Conservation (phyloP, 2,113 vertebrate species). For the Hippotragus niger region DNA sequence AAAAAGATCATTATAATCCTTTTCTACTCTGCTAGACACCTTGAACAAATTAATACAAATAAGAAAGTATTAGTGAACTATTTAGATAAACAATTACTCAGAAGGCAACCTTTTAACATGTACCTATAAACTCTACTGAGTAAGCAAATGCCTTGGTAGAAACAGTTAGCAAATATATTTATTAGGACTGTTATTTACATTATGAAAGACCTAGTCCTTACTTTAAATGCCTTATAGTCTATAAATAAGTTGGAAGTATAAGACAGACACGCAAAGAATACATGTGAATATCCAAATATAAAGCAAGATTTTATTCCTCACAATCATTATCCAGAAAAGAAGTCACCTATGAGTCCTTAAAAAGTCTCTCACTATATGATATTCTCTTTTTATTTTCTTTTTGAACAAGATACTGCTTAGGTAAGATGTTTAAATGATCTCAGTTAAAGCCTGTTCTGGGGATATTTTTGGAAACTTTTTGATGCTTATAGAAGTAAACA, state of each 20-base stretch:
- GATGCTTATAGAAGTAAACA: not conserved
- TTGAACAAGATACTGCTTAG: not conserved
- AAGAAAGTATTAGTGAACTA: slow-evolving; percentile 10
- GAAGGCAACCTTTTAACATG: not conserved
- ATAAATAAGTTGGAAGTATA: not conserved
- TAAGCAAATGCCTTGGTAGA: not conserved
- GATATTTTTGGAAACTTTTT: not conserved
- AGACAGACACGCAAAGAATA: not conserved
- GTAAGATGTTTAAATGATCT: not conserved
- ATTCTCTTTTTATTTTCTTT: slow-evolving; percentile 17
- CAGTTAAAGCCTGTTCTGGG: not conserved
- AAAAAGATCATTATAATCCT: slow-evolving; percentile 90
- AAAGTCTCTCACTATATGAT: not conserved
- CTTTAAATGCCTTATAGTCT: not conserved
- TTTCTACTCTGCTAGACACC: slow-evolving; percentile 68
- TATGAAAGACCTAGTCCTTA: not conserved
- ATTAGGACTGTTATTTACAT: not conserved
- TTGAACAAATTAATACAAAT: slow-evolving; percentile 52
- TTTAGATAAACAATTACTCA: not conserved
- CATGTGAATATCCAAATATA: not conserved
- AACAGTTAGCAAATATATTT: not conserved
- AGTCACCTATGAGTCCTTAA: not conserved
- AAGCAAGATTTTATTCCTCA: not conserved
- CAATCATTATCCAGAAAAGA: not conserved
- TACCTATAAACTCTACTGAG: not conserved